Conservation (phyloP, 37 sponge, comb jelly and placozoan genomes). For the Hexactinellida sp. region DNA sequence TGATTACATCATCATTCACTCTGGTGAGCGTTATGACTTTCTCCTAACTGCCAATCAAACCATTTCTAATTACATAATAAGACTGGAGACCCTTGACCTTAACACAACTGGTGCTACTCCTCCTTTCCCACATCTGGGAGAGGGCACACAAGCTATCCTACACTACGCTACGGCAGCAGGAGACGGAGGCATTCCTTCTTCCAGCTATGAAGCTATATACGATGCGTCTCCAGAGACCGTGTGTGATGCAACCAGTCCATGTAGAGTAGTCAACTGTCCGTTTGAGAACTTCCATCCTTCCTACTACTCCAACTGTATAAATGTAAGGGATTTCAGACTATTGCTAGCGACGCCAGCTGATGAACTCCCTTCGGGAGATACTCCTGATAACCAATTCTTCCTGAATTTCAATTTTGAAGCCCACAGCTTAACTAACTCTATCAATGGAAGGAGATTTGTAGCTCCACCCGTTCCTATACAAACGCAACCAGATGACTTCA, state of each 20-base stretch:
- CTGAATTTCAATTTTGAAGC: slow-evolving; percentile 1
- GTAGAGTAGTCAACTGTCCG: background rate
- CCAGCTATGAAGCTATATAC: slow-evolving; percentile 19
- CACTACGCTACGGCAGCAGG: slow-evolving; percentile 23
- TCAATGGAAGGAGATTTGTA: slow-evolving; percentile 31
- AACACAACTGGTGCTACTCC: background rate
- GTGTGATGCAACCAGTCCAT: background rate
- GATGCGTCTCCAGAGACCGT: background rate
- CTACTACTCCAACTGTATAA: background rate
- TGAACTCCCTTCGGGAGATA: background rate
- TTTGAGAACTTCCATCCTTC: slow-evolving; percentile 1
- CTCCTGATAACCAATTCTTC: background rate
- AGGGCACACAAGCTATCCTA: slow-evolving; percentile 43
- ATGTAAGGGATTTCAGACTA: background rate
- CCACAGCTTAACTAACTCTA: background rate
- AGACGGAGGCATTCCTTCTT: background rate
- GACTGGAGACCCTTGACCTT: slow-evolving; percentile 52
- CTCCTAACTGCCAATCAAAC: slow-evolving; percentile 31
- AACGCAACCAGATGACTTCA: slow-evolving; percentile 17
- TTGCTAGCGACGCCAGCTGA: background rate
- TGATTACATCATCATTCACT: slow-evolving; percentile 46
- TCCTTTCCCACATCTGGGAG: slow-evolving; percentile 17
- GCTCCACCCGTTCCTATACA: slow-evolving; percentile 17
- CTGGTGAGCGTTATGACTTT: slow-evolving; percentile 71
- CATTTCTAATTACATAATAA: slow-evolving; percentile 33